These are phyloP conservation scores for Tineola bisselliella DNA, from an alignment of 2,888 invertebrate species.

Conservation along the genomic window DNA sequence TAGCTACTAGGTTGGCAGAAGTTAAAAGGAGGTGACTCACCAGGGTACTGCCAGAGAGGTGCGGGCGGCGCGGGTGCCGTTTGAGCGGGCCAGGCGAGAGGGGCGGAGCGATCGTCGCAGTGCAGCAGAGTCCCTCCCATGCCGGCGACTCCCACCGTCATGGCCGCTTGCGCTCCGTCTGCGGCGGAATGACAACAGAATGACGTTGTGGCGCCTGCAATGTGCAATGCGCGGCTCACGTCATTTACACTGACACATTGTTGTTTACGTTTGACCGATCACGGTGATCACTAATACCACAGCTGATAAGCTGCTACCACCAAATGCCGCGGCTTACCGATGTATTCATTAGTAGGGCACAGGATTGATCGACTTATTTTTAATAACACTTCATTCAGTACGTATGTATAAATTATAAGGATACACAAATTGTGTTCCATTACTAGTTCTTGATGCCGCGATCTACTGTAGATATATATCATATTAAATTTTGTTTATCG, in stretches of 20 bases:
- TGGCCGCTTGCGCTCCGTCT: constrained; percentile 73
- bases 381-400: no score
- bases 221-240: constrained; percentile 29
- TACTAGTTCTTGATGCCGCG: no score
- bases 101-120: constrained; percentile 72
- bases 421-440: no score
- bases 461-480: no score
- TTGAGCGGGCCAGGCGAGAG: constrained; percentile 66
- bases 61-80: constrained; percentile 70
- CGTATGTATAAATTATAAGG: constrained; percentile 13
- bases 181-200: constrained; percentile 52
- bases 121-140: constrained; percentile 68
- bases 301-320: no score
- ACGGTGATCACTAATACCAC: not conserved
- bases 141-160: constrained; percentile 70
- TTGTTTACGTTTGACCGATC: constrained; percentile 2
- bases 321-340: not conserved
- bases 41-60: constrained; percentile 85
- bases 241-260: constrained; percentile 3
- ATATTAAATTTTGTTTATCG: no score
- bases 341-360: not conserved
- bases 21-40: constrained; percentile 58
- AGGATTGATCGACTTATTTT: not conserved
- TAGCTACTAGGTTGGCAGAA: constrained; percentile 61
- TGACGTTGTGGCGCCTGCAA: constrained; percentile 41